Conservation (phyloP, 2,797 vertebrate species). For the Cirrhinus mrigala region DNA sequence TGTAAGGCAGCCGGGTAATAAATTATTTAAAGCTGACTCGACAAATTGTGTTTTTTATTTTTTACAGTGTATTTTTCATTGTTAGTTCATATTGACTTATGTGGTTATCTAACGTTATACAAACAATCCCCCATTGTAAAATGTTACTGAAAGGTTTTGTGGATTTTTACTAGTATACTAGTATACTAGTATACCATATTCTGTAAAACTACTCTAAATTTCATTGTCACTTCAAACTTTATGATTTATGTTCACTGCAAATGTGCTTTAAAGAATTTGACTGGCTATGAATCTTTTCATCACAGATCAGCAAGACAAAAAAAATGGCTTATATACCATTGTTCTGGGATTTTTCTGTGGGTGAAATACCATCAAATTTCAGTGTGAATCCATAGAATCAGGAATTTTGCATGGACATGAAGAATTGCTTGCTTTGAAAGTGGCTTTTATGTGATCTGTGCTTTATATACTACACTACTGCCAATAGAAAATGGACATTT, state of each 20-base stretch:
- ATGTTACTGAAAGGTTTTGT: too few species aligned
- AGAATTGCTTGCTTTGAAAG: not conserved
- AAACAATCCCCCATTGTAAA: too few species aligned
- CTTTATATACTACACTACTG: not conserved
- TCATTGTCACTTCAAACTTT: not conserved
- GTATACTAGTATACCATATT: not conserved
- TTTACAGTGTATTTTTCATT: not conserved
- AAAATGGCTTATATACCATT: not conserved
- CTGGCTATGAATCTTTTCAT: not conserved
- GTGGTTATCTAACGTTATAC: too few species aligned
- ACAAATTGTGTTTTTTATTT: too few species aligned
- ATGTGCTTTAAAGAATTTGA: not conserved
- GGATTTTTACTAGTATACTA: too few species aligned
- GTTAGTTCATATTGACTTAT: too few species aligned
- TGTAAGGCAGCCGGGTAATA: too few species aligned
- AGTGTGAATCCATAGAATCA: not conserved
- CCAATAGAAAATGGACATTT: not conserved
- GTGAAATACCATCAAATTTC: not conserved
- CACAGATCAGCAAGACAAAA: not conserved
- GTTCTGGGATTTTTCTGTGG: not conserved
- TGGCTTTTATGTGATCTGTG: not conserved
- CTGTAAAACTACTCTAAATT: not conserved
- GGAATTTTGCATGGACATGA: not conserved
- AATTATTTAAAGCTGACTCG: too few species aligned
- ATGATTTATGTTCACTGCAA: not conserved